phyloP scores from a whole-genome alignment of 2,888 invertebrate genomes.

The Ormyrus labotus region DNA sequence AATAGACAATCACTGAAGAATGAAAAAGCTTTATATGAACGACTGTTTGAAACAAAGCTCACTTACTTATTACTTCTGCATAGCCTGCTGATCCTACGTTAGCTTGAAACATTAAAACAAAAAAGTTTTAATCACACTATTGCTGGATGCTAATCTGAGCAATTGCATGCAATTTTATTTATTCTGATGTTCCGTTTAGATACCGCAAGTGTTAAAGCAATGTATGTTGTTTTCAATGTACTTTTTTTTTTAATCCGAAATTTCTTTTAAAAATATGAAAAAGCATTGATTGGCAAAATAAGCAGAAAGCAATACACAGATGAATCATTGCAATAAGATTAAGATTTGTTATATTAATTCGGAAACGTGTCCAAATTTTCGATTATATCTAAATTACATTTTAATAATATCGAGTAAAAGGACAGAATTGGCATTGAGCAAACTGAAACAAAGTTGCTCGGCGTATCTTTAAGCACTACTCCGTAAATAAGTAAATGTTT shows the following conservation, averaged over 20 bases:
- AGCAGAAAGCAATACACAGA: slow-evolving; percentile 17
- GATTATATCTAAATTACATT: too few species aligned
- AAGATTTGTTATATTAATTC: too few species aligned
- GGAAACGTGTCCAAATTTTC: too few species aligned
- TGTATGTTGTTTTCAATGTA: slow-evolving; percentile 34
- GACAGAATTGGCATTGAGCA: background rate
- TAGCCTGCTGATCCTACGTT: slow-evolving; percentile 71
- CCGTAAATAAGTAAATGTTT: background rate
- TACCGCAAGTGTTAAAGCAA: slow-evolving; percentile 42
- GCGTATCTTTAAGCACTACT: background rate
- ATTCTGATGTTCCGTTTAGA: slow-evolving; percentile 8
- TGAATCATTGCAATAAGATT: background rate
- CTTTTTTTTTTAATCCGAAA: background rate
- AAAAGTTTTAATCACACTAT: slow-evolving; percentile 54
- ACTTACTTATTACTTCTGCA: slow-evolving; percentile 73
- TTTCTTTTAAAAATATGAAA: background rate
- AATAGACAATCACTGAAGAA: slow-evolving; percentile 1
- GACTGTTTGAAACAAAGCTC: slow-evolving; percentile 57
- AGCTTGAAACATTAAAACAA: slow-evolving; percentile 71
- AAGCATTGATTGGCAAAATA: slow-evolving; percentile 9
- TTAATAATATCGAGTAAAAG: background rate
- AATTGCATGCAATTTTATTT: slow-evolving; percentile 38
- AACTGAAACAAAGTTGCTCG: background rate
- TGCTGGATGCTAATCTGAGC: slow-evolving; percentile 26
- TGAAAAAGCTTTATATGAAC: slow-evolving; percentile 33